Evolutionary conservation across 2,888 invertebrate species (phyloP).

Genomic region (Drosophila nigricruria): DNA sequence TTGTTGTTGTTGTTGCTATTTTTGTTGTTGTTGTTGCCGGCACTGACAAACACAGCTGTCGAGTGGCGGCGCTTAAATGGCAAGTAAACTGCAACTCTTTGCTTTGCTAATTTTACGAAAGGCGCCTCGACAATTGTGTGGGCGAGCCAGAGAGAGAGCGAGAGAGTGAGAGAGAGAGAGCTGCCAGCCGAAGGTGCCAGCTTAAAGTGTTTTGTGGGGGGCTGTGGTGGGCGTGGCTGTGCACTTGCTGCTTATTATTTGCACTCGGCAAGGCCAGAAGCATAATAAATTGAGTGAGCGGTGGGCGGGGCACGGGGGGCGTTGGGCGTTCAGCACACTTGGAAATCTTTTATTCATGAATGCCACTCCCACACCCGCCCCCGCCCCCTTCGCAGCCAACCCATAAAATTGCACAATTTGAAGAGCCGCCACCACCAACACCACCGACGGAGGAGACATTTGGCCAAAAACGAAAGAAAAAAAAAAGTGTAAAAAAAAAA

Average conservation of each 20-base stretch:
- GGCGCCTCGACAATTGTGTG: slow-evolving; percentile 68
- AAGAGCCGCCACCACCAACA: slow-evolving; percentile 43
- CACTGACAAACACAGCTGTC: slow-evolving; percentile 79
- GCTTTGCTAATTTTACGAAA: slow-evolving; percentile 75
- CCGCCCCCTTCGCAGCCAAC: neutral
- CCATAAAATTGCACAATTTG: slow-evolving; percentile 81
- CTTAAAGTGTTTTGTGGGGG: slow-evolving; percentile 15
- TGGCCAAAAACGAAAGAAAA: slow-evolving; percentile 46
- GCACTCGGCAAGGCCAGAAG: slow-evolving; percentile 79
- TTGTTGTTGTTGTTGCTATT: slow-evolving; percentile 12
- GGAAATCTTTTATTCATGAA: slow-evolving; percentile 81
- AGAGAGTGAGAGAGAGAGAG: neutral
- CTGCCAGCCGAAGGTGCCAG: slow-evolving; percentile 46
- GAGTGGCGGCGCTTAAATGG: slow-evolving; percentile 79
- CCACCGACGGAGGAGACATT: slow-evolving; percentile 64
- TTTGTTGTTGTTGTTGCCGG: slow-evolving; percentile 44
- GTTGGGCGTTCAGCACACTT: slow-evolving; percentile 46
- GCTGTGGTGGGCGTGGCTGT: slow-evolving; percentile 59
- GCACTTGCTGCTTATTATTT: slow-evolving; percentile 82
- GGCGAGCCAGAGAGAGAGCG: slow-evolving; percentile 39
- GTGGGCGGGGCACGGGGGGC: slow-evolving; percentile 9
- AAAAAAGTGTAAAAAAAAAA: slow-evolving; percentile 13
- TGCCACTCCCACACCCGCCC: slow-evolving; percentile 29
- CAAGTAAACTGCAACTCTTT: slow-evolving; percentile 81
- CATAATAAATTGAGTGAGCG: slow-evolving; percentile 73